Evolutionary conservation across 2,888 invertebrate genomes (phyloP), one percentile per base, ranked within the genome.

Genomic region (Eristalinus aeneus): DNA sequence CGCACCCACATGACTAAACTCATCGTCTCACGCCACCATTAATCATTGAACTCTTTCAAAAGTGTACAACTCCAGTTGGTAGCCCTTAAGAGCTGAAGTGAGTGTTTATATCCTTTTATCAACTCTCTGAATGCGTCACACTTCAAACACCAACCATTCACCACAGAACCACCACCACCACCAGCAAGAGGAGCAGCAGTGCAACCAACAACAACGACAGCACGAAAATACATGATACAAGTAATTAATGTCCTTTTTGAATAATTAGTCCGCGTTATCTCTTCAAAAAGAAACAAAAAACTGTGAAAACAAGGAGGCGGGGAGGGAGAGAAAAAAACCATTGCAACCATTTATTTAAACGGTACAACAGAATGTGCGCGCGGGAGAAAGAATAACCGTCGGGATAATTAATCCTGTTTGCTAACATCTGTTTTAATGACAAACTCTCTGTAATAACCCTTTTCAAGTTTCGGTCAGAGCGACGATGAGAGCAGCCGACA

Each of bases 341-440:
- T 54, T 53, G n/a, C 72, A 69, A 65, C 77, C 77, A 73, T 82
- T 61, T 74, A 74, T 86, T 86, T 82, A 86, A 82, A 82, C 82
- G 69, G 32, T 60, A 46, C 12, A 10, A 31, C 34, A 23, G n/a
- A 32, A 39, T 32, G 16, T 11, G 23, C 61, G 36, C 61, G 36
- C 63, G 34, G 31, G 71, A 67, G 63, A 71, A 53, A 82, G 65
- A 82, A 82, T 82, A 86, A 86, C 77, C 77, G 77, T 39, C 82
- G 67, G 61, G 77, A 86, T 86, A 86, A 86, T 86, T 86, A 86
- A 86, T 86, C 86, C 86, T 86, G 82, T 86, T 86, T 86, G 86
- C 86, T 82, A 86, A 86, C 86, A 86, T 86, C 86, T 86, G 86
- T 86, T 86, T 82, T 86, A 86, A 86, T 82, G 82, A 82, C 86